phyloP scores from a whole-genome alignment of 1,140 invertebrate genomes.

The Chrysoperla carnea region DNA sequence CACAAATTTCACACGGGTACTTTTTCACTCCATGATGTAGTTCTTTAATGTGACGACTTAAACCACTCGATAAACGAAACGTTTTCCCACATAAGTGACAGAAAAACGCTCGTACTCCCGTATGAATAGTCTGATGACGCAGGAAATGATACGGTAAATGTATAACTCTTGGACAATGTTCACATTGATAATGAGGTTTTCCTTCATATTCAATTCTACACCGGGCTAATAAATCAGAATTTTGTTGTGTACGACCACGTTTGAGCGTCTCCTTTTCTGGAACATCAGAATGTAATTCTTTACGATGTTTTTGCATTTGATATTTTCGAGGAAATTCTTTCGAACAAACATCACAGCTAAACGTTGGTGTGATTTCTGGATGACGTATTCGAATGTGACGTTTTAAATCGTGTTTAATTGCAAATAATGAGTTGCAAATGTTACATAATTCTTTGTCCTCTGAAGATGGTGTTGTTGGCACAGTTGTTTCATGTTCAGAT shows the following conservation, averaged over 20 bases:
- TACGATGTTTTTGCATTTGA: constrained; percentile 13
- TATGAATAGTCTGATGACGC: constrained; percentile 28
- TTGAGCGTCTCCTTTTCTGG: constrained; percentile 2
- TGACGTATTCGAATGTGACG: too few species aligned
- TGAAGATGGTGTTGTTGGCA: too few species aligned
- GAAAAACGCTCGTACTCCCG: constrained; percentile 25
- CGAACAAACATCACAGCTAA: constrained; percentile 10
- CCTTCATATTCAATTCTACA: constrained; percentile 13
- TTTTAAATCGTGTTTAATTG: too few species aligned
- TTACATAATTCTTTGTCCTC: too few species aligned
- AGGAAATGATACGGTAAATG: constrained; percentile 25
- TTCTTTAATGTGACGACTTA: constrained; percentile 14
- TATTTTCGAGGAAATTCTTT: constrained; percentile 15
- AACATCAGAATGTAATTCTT: constrained; percentile 1
- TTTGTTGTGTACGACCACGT: neutral
- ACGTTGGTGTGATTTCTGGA: constrained; percentile 3
- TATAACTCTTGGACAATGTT: constrained; percentile 26
- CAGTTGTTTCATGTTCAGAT: too few species aligned
- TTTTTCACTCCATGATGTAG: constrained; percentile 21
- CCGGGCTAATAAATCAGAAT: constrained; percentile 4
- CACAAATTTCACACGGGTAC: constrained; percentile 21
- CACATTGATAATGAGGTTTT: constrained; percentile 22
- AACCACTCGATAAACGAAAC: constrained; percentile 16
- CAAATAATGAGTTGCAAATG: too few species aligned
- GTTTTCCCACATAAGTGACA: constrained; percentile 34